Evolutionary conservation across 1,140 invertebrate species (phyloP), one percentile per base, ranked within the genome.

Genomic region (Zaprionus camerounensis): DNA sequence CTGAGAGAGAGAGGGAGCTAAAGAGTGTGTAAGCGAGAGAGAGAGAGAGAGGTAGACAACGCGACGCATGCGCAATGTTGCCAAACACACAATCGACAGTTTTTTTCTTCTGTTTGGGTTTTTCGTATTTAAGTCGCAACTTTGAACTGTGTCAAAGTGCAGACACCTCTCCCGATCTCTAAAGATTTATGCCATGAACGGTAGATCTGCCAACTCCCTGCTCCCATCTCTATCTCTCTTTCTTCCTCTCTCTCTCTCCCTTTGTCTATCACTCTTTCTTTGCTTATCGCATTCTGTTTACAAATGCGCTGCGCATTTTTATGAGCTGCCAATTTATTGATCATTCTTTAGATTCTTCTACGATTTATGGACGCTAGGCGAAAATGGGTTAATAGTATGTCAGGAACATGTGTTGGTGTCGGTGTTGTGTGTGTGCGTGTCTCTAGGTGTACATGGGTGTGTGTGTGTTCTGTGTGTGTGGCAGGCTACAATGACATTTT

Each of bases 381-480:
- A 53, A 87, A 90, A 90, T 90, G 66, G 84, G 84, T 79, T 84
- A 88, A 88, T 78, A 66, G 75, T 58, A 88, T 88, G 78, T 81
- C 51, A 56, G 31, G 68, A 53, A 73, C 66, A 76, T 68, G 58
- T 49, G 68, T 57, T 22, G 51, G 22, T 55, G 22, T 7, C n/a
- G 28, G 26, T 58, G 36, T 64, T 61, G 11, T 57, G 6, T 55
- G 15, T 22, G 58, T 61, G 20, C 44, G 22, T 36, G 55, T 59
- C 20, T 22, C 22, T 49, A 20, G 59, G 22, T 44, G 57, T 28
- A 22, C 22, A 22, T 44, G 38, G 13, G 57, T 59, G 57, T 49
- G 11, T 17, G n/a, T 31, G 57, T 31, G 7, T 31, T 9, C 31
- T 34, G 55, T 57, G 36, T 62, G 59, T 44, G 59, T 49, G 59